phyloP scores from a whole-genome alignment of 2,888 invertebrate species.

The Norana najaformis region DNA sequence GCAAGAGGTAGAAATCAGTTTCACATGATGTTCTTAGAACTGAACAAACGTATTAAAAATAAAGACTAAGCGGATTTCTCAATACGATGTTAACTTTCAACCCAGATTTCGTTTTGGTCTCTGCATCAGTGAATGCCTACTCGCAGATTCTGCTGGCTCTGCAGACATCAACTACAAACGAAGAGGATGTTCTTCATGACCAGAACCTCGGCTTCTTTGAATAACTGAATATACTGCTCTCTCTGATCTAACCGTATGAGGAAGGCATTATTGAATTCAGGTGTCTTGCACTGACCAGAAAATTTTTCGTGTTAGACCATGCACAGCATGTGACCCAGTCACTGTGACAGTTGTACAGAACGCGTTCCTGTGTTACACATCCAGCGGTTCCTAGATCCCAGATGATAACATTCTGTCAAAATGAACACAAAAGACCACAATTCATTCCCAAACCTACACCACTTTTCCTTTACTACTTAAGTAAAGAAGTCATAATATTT shows the following conservation, averaged over 20 bases:
- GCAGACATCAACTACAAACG: too few relatives aligned
- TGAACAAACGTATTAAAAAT: too few relatives aligned
- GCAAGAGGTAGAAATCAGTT: too few relatives aligned
- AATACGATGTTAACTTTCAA: too few relatives aligned
- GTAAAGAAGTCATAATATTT: too few relatives aligned
- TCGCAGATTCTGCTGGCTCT: too few relatives aligned
- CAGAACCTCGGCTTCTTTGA: too few relatives aligned
- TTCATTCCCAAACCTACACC: neutral
- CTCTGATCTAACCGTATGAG: neutral
- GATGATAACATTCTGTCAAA: conserved; percentile 50
- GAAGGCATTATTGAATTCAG: neutral
- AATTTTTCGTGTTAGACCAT: conserved; percentile 57
- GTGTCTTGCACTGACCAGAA: conserved; percentile 45
- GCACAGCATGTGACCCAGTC: conserved; percentile 60
- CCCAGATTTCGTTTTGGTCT: too few relatives aligned
- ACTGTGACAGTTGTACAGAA: conserved; percentile 51
- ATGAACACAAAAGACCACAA: neutral
- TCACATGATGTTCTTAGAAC: too few relatives aligned
- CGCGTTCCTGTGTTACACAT: conserved; percentile 25
- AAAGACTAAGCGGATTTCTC: too few relatives aligned
- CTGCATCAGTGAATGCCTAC: too few relatives aligned
- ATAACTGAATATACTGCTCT: neutral
- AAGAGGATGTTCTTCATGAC: neutral
- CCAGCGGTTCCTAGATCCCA: conserved; percentile 48
- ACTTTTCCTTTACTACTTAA: neutral